Conservation (phyloP, 2,113 vertebrate genomes). For the Eulacestoma nigropectus region DNA sequence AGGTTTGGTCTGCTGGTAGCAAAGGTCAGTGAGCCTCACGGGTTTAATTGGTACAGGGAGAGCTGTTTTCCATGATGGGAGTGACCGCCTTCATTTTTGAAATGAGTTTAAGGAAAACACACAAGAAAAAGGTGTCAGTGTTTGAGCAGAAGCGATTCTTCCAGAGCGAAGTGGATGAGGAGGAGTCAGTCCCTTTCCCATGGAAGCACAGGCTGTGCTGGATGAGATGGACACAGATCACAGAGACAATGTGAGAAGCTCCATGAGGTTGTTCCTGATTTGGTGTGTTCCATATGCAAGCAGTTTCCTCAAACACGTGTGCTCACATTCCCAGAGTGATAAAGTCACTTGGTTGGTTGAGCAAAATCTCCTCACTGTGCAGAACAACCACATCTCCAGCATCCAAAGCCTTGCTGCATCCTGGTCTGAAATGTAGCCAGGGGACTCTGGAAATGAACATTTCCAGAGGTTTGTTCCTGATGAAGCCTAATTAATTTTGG, state of each 20-base stretch:
- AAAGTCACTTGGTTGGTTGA: not conserved
- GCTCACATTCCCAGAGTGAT: not conserved
- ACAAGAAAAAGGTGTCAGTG: not conserved
- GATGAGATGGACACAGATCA: not conserved
- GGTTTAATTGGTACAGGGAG: not conserved
- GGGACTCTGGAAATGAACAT: not conserved
- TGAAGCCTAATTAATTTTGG: not conserved
- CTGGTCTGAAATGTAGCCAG: not conserved
- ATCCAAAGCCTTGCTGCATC: not conserved
- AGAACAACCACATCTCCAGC: not conserved
- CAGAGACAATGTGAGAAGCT: not conserved
- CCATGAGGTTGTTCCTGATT: not conserved
- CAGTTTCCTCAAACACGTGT: not conserved
- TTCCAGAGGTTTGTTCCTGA: not conserved
- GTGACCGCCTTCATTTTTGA: too few relatives aligned
- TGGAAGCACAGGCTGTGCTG: not conserved
- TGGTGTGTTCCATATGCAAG: not conserved
- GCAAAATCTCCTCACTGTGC: not conserved
- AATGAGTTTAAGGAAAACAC: not conserved
- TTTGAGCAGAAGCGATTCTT: not conserved
- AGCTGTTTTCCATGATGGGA: not conserved
- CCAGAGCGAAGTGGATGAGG: not conserved
- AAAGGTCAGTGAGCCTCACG: not conserved
- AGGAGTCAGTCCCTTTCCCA: not conserved
- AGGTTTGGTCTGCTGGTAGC: not conserved